Evolutionary conservation across 2,113 vertebrate genomes (phyloP).

Genomic region (Aspidoscelis tigris): DNA sequence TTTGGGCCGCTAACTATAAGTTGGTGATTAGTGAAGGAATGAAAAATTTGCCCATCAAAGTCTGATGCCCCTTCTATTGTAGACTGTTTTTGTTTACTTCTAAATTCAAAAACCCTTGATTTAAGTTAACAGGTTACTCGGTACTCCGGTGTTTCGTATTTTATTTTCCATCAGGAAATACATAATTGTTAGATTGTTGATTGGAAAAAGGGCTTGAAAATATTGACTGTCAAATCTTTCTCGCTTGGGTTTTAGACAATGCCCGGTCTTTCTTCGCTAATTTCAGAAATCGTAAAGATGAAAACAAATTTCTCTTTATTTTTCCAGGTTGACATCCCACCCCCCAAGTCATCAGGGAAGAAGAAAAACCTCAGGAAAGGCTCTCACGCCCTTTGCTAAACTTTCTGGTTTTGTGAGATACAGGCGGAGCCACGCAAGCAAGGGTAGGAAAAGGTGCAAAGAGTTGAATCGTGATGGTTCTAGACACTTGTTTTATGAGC

Average conservation of each 20-base stretch:
- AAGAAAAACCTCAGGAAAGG: background rate
- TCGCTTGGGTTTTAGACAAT: slow-evolving; percentile 19
- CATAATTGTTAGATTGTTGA: too few species aligned
- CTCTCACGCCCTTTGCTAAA: slow-evolving; percentile 14
- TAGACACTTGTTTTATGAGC: background rate
- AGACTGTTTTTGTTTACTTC: background rate
- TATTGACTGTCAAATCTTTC: background rate
- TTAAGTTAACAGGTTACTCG: slow-evolving; percentile 8
- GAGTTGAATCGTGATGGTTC: background rate
- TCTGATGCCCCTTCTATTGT: background rate
- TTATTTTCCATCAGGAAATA: background rate
- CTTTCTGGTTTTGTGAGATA: slow-evolving; percentile 15
- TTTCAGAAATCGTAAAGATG: slow-evolving; percentile 3
- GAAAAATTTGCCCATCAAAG: background rate
- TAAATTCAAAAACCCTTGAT: background rate
- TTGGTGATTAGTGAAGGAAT: background rate
- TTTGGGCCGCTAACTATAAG: background rate
- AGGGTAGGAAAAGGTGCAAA: background rate
- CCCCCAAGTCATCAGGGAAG: background rate
- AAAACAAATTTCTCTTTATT: slow-evolving; percentile 9
- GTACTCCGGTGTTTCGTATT: slow-evolving; percentile 24
- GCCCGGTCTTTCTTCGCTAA: background rate
- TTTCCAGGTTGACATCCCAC: background rate
- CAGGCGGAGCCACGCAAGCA: background rate
- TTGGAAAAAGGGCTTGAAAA: background rate